These are phyloP conservation scores for Aldrovandia affinis DNA, from an alignment of 2,797 vertebrate species.

Conservation along the genomic window DNA sequence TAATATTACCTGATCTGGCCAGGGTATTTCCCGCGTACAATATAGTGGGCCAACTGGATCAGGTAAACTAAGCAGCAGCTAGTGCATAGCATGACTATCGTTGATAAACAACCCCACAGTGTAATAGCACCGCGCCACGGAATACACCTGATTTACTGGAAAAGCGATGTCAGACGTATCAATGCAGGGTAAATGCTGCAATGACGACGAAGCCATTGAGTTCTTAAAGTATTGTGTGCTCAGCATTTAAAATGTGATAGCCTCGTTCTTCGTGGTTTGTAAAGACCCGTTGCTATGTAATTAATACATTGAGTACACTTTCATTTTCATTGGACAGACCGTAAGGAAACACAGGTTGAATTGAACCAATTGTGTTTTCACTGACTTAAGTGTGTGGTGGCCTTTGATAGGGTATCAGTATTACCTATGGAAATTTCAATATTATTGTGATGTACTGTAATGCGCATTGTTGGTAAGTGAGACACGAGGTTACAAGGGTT, in stretches of 20 bases:
- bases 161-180: background rate
- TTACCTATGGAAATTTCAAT: background rate
- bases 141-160: background rate
- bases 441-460: background rate
- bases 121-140: background rate
- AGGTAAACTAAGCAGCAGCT: background rate
- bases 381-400: background rate
- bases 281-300: background rate
- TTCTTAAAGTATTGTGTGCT: too few relatives aligned
- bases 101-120: background rate
- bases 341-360: background rate
- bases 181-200: too few relatives aligned
- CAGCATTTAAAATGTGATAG: background rate
- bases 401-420: background rate
- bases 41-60: background rate
- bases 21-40: background rate
- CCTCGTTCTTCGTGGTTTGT: background rate
- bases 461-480: background rate
- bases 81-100: background rate
- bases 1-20: background rate
- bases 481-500: background rate
- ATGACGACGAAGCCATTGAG: too few relatives aligned
- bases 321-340: background rate
- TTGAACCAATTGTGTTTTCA: too few relatives aligned
- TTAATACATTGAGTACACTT: background rate